Evolutionary conservation across 2,113 vertebrate species (phyloP), one percentile per base, ranked within the genome.

Genomic region (Riparia riparia): DNA sequence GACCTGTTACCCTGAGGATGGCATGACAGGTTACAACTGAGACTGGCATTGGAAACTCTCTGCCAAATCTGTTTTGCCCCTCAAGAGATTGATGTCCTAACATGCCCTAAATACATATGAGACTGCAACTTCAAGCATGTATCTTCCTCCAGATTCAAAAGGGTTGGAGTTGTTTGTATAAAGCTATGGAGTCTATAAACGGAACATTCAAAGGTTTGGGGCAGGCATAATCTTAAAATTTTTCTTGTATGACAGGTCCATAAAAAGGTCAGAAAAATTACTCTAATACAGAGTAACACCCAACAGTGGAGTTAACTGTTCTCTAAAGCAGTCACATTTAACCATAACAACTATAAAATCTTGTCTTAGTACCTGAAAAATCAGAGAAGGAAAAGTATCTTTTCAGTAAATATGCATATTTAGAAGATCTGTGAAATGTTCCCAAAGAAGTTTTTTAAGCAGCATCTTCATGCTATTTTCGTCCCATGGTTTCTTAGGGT

Each of bases 401-500:
- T 61, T 47, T 34, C 10, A 26, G 34, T 66, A 80, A 82, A 34
- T 84, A 29, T 13, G 42, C 12, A 9, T 57, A 44, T 6, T 69
- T 45, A 6, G 7, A 53, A 45, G 17, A 37, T 54, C 26, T 82
- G 26, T 10, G 25, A 84, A 24, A 49, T 81, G 32, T 56, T 57
- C 13, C 20, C 17, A 45, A 51, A 91, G 19, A 54, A 81, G 32
- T 10, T 72, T 54, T 57, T 73, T 32, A 69, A 65, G 25, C 19
- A 56, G 12, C 5, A 17, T 24, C 44, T 90, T 51, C 5, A 2
- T 47, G 25, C 6, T 44, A 17, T 18, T 15, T 14, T 0, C 2
- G 9, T 3, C 1, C 10, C 3, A 1, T 7, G 4, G 2, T 54
- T 83, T 71, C 25, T 82, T 22, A 31, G 20, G 5, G 2, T 3